Conservation (phyloP, 2,797 vertebrate species). For the Molossus alvarezi region DNA sequence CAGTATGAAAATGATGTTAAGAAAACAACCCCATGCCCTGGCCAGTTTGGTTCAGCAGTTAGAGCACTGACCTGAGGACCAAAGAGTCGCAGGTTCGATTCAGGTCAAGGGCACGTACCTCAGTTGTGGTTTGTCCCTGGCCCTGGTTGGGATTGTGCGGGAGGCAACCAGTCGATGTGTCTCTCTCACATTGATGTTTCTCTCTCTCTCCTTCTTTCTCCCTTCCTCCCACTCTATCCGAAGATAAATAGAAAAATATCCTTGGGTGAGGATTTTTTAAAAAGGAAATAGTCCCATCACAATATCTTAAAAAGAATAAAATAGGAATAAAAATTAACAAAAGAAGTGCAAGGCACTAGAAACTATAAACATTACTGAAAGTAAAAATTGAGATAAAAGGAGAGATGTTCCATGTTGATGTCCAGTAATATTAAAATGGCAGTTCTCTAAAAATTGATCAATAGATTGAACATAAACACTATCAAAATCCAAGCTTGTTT, state of each 20-base stretch:
- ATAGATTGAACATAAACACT: not conserved
- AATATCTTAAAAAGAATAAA: not conserved
- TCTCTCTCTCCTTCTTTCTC: too few species aligned
- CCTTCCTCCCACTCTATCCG: too few species aligned
- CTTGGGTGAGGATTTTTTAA: too few species aligned
- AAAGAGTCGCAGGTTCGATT: too few species aligned
- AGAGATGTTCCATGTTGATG: not conserved
- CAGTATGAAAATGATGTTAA: not conserved
- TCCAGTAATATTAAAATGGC: not conserved
- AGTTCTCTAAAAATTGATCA: not conserved
- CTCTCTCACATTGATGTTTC: too few species aligned
- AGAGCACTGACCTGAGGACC: too few species aligned
- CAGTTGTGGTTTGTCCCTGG: too few species aligned
- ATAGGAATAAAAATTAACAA: conserved; percentile 12
- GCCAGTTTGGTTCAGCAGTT: too few species aligned
- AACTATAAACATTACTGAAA: not conserved
- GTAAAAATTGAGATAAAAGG: not conserved
- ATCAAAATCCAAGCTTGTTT: not conserved
- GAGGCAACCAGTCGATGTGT: too few species aligned
- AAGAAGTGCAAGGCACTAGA: not conserved
- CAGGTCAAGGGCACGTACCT: too few species aligned
- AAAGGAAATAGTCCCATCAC: not conserved
- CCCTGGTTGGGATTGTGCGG: too few species aligned
- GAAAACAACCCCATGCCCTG: not conserved
- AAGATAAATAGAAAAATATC: too few species aligned